Evolutionary conservation across 2,797 vertebrate genomes (phyloP).

Genomic region (Tachyglossus aculeatus): DNA sequence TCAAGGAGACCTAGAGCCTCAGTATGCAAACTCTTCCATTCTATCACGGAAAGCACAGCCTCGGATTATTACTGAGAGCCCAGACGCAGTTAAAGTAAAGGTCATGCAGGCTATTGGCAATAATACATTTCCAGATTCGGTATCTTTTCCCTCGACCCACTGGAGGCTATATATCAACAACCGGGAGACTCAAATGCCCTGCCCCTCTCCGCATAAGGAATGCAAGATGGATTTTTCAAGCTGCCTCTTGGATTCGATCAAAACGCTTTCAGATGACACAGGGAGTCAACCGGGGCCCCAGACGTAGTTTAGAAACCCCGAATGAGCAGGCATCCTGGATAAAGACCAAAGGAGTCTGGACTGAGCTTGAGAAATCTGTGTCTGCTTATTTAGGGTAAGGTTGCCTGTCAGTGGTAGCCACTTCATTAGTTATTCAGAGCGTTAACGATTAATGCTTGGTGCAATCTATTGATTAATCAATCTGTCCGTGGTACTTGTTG

Average conservation of each 20-base stretch:
- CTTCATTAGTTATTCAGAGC: constrained; percentile 40
- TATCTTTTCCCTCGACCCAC: constrained; percentile 72
- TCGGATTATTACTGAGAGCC: constrained; percentile 82
- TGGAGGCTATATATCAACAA: constrained; percentile 70
- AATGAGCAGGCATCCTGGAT: no score
- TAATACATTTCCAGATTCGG: constrained; percentile 80
- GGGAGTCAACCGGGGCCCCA: no score
- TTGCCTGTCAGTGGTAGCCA: constrained; percentile 14
- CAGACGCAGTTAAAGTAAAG: constrained; percentile 79
- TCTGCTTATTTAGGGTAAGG: constrained; percentile 28
- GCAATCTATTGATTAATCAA: no score
- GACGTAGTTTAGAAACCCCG: no score
- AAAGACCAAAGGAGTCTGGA: no score
- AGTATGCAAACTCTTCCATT: constrained; percentile 81
- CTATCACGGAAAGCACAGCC: constrained; percentile 77
- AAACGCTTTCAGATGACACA: no score
- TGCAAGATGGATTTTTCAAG: constrained; percentile 47
- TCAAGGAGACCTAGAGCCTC: constrained; percentile 80
- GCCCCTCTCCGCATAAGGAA: constrained; percentile 41
- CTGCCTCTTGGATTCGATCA: no score
- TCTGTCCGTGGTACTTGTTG: no score
- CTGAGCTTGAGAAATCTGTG: constrained; percentile 20
- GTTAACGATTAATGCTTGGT: background rate
- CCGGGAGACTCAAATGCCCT: constrained; percentile 10
- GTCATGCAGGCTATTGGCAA: constrained; percentile 78